Conservation (phyloP, 2,113 vertebrate genomes). For the Lophotis ruficrista region DNA sequence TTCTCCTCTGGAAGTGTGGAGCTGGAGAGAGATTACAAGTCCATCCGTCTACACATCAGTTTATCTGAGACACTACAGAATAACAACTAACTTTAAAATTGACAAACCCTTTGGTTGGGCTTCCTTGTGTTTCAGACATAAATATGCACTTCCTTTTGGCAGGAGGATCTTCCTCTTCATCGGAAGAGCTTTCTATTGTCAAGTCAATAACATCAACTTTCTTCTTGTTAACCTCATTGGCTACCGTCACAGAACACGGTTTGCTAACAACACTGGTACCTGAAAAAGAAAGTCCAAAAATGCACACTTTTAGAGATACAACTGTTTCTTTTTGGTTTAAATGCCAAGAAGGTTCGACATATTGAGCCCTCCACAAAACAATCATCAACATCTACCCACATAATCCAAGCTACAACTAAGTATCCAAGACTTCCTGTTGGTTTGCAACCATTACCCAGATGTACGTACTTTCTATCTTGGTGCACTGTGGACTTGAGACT, state of each 20-base stretch:
- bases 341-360: not conserved
- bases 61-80: constrained; percentile 18
- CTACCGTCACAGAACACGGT: constrained; percentile 73
- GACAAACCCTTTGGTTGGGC: constrained; percentile 89
- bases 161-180: constrained; percentile 84
- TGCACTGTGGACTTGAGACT: constrained; percentile 81
- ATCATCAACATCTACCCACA: not conserved
- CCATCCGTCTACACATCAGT: not conserved
- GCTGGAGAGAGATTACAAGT: not conserved
- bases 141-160: constrained; percentile 89
- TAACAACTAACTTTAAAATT: constrained; percentile 62
- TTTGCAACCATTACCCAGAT: not conserved
- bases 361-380: not conserved
- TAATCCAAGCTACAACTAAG: not conserved
- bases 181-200: constrained; percentile 92
- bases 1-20: not conserved
- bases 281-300: constrained; percentile 1
- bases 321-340: not conserved
- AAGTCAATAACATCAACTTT: constrained; percentile 95
- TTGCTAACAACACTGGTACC: constrained; percentile 80
- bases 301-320: not conserved
- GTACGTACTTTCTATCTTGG: constrained; percentile 89
- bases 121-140: constrained; percentile 86
- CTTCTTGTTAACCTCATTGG: constrained; percentile 82
- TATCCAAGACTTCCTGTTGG: not conserved